Evolutionary conservation across 1,140 invertebrate genomes (phyloP).

Genomic region (Zaprionus nigranus): DNA sequence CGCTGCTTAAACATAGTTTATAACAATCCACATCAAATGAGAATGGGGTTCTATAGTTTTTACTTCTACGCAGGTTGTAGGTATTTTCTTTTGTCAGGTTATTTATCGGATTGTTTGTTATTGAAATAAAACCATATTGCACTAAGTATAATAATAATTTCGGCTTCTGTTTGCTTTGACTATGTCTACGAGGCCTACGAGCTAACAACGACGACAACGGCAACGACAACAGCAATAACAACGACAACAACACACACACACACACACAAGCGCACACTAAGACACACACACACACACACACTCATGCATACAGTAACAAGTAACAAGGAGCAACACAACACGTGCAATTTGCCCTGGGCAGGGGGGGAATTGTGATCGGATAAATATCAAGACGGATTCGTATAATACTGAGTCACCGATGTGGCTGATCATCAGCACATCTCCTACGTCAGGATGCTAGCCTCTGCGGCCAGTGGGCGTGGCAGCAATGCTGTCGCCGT

Average conservation of each 20-base stretch:
- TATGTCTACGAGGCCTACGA: conserved; percentile 1
- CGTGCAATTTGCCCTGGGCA: conserved; percentile 5
- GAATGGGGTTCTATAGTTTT: not conserved
- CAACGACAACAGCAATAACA: conserved; percentile 46
- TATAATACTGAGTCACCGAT: conserved; percentile 60
- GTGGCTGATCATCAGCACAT: not conserved
- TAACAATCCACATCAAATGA: not conserved
- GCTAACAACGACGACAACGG: conserved; percentile 26
- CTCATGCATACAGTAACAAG: conserved; percentile 42
- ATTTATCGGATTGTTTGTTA: not conserved
- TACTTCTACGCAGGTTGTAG: not conserved
- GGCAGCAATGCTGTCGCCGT: conserved; percentile 30
- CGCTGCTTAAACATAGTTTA: not conserved
- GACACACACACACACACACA: conserved; percentile 1
- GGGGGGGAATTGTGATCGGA: conserved; percentile 16
- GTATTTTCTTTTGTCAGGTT: not conserved
- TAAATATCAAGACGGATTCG: conserved; percentile 78
- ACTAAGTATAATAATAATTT: conserved; percentile 17
- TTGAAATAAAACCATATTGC: conserved; percentile 21
- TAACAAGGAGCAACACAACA: conserved; percentile 39
- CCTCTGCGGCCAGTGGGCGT: conserved; percentile 45
- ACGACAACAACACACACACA: conserved; percentile 53
- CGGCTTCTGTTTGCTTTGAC: conserved; percentile 7
- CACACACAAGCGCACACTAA: conserved; percentile 30
- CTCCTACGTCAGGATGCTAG: conserved; percentile 64